Percentiles rank a stretch among this genome's conserved stretches.
Evolutionary conservation across 2,113 vertebrate species (phyloP).

Genomic region (Turdus rufiventris): DNA sequence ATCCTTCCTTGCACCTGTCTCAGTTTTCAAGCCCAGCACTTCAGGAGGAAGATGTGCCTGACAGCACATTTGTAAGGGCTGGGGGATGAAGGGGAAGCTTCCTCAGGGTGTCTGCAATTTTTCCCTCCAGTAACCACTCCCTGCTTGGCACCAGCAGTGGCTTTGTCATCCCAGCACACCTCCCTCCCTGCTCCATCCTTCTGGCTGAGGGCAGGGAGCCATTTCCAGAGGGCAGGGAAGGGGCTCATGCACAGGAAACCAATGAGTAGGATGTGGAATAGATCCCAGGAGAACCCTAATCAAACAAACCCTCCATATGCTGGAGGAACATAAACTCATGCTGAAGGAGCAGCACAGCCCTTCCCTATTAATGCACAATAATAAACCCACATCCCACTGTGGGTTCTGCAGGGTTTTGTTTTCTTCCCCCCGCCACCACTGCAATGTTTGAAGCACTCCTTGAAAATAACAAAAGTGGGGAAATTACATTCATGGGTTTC

Average conservation of each 20-base stretch:
- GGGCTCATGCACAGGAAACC: not conserved
- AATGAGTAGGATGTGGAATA: slow-evolving; percentile 26
- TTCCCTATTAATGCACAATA: not conserved
- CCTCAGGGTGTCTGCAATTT: not conserved
- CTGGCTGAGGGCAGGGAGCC: slow-evolving; percentile 13
- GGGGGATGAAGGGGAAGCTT: not conserved
- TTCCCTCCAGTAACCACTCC: not conserved
- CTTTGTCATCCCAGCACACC: not conserved
- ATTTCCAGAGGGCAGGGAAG: not conserved
- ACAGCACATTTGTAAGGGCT: slow-evolving; percentile 12
- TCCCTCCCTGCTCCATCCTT: not conserved
- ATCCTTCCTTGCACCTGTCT: slow-evolving; percentile 56
- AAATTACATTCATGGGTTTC: slow-evolving; percentile 39
- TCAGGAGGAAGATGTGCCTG: not conserved
- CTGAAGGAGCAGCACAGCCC: not conserved
- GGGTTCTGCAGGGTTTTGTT: not conserved
- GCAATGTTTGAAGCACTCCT: not conserved
- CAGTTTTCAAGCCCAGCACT: slow-evolving; percentile 39
- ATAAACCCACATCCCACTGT: not conserved
- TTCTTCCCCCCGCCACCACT: not conserved
- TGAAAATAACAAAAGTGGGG: slow-evolving; percentile 20
- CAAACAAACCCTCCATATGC: not conserved
- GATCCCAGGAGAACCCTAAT: slow-evolving; percentile 18
- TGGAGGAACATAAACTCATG: not conserved
- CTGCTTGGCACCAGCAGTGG: not conserved